Evolutionary conservation across 2,797 vertebrate species (phyloP).

Genomic region (Todus mexicanus): DNA sequence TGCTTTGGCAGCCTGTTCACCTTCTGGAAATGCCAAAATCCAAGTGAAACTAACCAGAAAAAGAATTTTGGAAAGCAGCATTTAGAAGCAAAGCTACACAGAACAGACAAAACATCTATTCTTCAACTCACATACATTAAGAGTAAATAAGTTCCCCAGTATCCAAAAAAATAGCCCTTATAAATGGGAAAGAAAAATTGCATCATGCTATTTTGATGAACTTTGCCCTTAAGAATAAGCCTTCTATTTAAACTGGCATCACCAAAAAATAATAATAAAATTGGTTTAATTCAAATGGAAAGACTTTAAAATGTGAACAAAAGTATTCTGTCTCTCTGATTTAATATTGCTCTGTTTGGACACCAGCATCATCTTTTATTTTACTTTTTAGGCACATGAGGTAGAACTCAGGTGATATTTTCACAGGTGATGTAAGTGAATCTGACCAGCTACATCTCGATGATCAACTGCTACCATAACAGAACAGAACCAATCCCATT

Average conservation of each 20-base stretch:
- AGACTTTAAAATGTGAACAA: conserved; percentile 19
- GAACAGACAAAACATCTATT: not conserved
- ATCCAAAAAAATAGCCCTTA: not conserved
- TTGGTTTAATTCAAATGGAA: conserved; percentile 1
- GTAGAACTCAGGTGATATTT: not conserved
- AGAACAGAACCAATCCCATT: not conserved
- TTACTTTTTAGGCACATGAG: not conserved
- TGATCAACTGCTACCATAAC: not conserved
- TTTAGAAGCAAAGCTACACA: not conserved
- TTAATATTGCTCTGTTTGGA: not conserved
- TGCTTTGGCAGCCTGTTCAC: not conserved
- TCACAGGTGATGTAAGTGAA: not conserved
- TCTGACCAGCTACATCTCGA: not conserved
- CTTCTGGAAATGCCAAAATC: not conserved
- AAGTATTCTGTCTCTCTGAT: not conserved
- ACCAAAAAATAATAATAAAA: not conserved
- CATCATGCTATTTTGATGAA: not conserved
- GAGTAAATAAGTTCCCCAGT: not conserved
- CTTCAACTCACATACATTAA: not conserved
- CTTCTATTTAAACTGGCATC: not conserved
- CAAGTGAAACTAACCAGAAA: not conserved
- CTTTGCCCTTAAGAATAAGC: not conserved
- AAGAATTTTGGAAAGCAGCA: not conserved
- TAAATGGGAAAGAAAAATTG: not conserved
- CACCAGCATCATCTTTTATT: not conserved